phyloP scores from a whole-genome alignment of 2,888 invertebrate species.

The Campoplex nolae region DNA sequence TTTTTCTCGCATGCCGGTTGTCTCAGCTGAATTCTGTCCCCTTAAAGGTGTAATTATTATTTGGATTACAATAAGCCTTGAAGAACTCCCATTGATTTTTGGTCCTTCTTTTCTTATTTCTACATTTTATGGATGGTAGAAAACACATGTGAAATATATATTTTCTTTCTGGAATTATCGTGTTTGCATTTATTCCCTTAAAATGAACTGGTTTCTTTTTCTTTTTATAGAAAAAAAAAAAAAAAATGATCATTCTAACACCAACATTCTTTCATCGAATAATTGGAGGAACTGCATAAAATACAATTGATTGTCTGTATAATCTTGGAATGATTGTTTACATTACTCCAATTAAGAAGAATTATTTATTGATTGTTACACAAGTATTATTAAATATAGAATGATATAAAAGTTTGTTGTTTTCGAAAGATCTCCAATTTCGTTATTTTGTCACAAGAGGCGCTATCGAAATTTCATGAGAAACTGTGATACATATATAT shows the following conservation, averaged over 20 bases:
- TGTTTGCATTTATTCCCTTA: not conserved
- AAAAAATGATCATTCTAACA: too few relatives aligned
- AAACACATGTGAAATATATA: not conserved
- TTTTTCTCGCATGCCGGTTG: not conserved
- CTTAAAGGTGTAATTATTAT: slow-evolving; percentile 13
- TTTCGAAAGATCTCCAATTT: not conserved
- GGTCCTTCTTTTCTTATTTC: not conserved
- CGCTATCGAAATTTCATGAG: not conserved
- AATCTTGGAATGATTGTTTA: too few relatives aligned
- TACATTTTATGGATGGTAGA: not conserved
- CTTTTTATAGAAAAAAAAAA: too few relatives aligned
- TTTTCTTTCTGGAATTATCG: not conserved
- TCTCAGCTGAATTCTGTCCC: slow-evolving; percentile 9
- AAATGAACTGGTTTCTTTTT: too few relatives aligned
- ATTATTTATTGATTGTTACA: too few relatives aligned
- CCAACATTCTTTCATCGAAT: too few relatives aligned
- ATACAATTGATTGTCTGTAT: too few relatives aligned
- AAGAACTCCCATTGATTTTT: not conserved
- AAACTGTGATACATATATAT: not conserved
- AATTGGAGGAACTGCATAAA: too few relatives aligned
- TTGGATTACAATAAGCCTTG: not conserved
- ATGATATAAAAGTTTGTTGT: too few relatives aligned
- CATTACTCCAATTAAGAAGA: too few relatives aligned
- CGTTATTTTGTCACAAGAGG: not conserved
- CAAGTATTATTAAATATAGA: too few relatives aligned